phyloP scores from a whole-genome alignment of 2,797 vertebrate species.

The Pangasius mekongensis region DNA sequence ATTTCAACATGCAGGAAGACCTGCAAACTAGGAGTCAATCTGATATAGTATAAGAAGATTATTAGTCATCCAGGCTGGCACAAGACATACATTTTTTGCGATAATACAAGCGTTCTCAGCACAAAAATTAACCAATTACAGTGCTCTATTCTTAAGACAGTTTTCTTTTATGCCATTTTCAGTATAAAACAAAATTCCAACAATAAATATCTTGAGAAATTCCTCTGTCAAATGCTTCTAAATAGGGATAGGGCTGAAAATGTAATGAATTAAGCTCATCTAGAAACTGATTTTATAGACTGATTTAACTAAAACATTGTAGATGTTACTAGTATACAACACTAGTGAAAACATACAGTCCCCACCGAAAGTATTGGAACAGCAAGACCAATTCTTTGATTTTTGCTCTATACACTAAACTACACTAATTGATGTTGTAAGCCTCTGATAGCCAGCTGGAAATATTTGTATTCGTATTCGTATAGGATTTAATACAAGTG shows the following conservation, averaged over 20 bases:
- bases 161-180: too few relatives aligned
- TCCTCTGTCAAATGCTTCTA: not conserved
- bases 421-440: slow-evolving; percentile 42
- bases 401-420: too few relatives aligned
- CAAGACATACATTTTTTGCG: not conserved
- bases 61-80: not conserved
- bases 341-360: too few relatives aligned
- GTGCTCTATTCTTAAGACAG: not conserved
- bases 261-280: not conserved
- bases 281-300: not conserved
- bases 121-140: not conserved
- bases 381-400: too few relatives aligned
- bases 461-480: not conserved
- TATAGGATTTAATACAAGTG: not conserved
- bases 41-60: not conserved
- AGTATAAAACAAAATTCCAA: too few relatives aligned
- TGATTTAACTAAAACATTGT: not conserved
- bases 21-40: not conserved
- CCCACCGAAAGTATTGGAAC: too few relatives aligned
- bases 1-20: not conserved
- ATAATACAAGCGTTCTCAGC: not conserved
- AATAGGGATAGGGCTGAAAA: not conserved
- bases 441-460: slow-evolving; percentile 28
- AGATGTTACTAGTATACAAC: not conserved
- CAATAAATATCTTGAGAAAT: too few relatives aligned